Percentiles rank a stretch among this genome's conserved stretches.
These are phyloP conservation scores for Urocynchramus pylzowi DNA, from an alignment of 2,113 vertebrate species.

Conservation along the genomic window DNA sequence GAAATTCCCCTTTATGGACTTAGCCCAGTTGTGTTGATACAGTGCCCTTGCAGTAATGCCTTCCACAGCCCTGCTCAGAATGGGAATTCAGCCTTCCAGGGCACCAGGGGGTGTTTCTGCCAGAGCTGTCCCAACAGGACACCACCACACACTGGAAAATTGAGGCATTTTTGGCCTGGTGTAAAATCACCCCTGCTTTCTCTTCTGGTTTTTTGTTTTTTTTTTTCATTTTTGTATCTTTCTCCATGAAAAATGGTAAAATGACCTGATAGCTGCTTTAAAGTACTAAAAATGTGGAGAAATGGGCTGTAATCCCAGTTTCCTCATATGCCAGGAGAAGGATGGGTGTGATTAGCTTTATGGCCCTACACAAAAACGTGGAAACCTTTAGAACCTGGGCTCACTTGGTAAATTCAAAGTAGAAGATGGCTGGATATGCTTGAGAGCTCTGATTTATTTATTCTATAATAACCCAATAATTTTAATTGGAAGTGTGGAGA, in stretches of 20 bases:
- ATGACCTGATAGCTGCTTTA: neutral
- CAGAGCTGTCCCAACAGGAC: neutral
- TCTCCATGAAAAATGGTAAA: neutral
- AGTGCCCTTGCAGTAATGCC: neutral
- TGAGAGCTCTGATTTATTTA: neutral
- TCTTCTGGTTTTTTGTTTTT: neutral
- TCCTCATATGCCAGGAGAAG: neutral
- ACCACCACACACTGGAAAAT: neutral
- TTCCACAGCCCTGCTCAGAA: neutral
- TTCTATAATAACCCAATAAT: neutral
- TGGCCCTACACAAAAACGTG: neutral
- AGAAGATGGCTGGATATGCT: neutral
- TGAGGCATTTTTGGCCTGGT: neutral
- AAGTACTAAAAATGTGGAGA: neutral
- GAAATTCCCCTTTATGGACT: slow-evolving; percentile 22
- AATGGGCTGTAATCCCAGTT: neutral
- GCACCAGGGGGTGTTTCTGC: neutral
- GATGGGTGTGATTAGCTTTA: neutral
- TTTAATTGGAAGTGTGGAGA: slow-evolving; percentile 6
- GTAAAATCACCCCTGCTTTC: neutral
- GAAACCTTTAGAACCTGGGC: neutral
- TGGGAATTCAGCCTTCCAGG: neutral
- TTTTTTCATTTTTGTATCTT: neutral
- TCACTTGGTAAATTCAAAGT: neutral
- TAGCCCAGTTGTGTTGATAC: neutral